Percentiles rank a stretch among this genome's conserved stretches.
Evolutionary conservation across 2,113 vertebrate species (phyloP).

Genomic region (Odocoileus virginianus): DNA sequence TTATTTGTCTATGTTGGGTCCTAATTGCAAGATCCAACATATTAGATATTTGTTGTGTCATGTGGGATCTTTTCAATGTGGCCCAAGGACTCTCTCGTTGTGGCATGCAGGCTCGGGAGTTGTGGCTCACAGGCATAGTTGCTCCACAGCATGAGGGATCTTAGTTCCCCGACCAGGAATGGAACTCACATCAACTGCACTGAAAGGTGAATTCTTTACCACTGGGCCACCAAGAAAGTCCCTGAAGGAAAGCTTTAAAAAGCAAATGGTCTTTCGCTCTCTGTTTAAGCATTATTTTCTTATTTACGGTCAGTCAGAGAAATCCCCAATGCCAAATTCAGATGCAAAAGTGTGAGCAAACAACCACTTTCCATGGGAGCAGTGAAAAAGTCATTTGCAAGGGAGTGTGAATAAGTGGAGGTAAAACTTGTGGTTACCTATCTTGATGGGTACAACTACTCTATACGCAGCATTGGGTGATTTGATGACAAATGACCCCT

Average conservation of each 20-base stretch:
- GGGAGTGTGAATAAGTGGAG: neutral
- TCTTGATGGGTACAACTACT: accelerated
- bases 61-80: neutral
- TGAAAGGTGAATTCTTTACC: neutral
- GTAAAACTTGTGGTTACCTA: neutral
- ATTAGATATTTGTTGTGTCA: neutral
- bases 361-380: accelerated
- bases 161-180: neutral
- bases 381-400: neutral
- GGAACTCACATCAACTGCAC: neutral
- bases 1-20: neutral
- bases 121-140: neutral
- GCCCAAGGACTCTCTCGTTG: neutral
- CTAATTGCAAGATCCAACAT: neutral
- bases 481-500: neutral
- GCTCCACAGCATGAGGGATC: neutral
- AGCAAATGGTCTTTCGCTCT: neutral
- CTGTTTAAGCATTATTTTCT: neutral
- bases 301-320: neutral
- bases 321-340: too few relatives aligned
- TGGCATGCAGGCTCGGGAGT: neutral
- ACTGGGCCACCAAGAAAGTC: neutral
- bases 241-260: neutral
- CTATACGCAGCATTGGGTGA: accelerated
- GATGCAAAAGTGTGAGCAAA: neutral